phyloP scores from a whole-genome alignment of 2,797 vertebrate genomes.

The Hydrolagus colliei region DNA sequence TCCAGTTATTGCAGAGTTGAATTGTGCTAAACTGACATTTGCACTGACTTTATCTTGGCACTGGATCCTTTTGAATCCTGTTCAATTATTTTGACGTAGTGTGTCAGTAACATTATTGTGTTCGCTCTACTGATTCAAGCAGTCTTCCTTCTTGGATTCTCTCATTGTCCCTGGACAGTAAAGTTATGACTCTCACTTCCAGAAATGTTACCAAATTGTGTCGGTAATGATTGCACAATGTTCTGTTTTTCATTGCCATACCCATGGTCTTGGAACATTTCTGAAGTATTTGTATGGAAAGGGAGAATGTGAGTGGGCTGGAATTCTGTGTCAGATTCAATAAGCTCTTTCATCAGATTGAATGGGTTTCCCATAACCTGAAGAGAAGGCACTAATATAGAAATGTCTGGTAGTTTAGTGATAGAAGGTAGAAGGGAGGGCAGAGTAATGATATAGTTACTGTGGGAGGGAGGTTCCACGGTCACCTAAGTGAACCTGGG shows the following conservation, averaged over 20 bases:
- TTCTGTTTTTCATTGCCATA: too few species aligned
- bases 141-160: background rate
- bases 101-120: background rate
- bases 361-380: too few species aligned
- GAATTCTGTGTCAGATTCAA: background rate
- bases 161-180: background rate
- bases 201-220: constrained; percentile 6
- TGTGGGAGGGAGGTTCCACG: too few species aligned
- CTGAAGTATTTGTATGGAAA: background rate
- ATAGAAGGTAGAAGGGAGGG: too few species aligned
- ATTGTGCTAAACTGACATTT: constrained; percentile 12
- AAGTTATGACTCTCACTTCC: background rate
- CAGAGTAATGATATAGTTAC: too few species aligned
- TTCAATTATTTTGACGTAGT: constrained; percentile 5
- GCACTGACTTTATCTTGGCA: background rate
- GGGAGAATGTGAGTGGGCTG: background rate
- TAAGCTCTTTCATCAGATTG: too few species aligned
- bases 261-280: background rate
- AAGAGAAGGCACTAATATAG: too few species aligned
- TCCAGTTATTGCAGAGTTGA: background rate
- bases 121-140: background rate
- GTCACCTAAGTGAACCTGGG: too few species aligned
- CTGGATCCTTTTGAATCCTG: background rate
- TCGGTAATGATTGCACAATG: too few species aligned
- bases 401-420: too few species aligned